These are phyloP conservation scores for Sebastes cheni DNA, from an alignment of 2,797 vertebrate genomes.

Conservation along the genomic window DNA sequence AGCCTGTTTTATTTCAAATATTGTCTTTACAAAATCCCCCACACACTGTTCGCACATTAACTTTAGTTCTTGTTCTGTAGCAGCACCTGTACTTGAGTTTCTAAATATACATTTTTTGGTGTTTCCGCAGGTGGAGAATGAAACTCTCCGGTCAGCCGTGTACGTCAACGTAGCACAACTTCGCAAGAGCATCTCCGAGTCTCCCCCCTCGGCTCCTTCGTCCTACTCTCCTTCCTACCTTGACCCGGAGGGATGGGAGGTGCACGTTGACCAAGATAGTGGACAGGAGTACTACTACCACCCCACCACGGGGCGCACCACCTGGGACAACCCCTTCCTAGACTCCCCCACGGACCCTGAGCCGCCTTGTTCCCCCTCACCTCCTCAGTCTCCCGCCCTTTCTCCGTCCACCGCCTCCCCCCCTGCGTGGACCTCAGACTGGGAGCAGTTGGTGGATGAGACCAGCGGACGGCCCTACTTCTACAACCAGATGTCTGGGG, in stretches of 20 bases:
- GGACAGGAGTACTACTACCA: slow-evolving; percentile 93
- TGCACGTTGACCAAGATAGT: slow-evolving; percentile 86
- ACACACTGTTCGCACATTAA: not conserved
- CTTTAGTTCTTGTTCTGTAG: not conserved
- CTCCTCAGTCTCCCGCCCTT: slow-evolving; percentile 62
- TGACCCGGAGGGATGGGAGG: slow-evolving; percentile 87
- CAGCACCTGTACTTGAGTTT: not conserved
- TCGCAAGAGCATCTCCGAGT: slow-evolving; percentile 56
- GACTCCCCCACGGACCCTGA: slow-evolving; percentile 59
- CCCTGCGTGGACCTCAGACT: slow-evolving; percentile 75
- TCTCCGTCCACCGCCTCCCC: slow-evolving; percentile 67
- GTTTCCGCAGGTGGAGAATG: slow-evolving; percentile 68
- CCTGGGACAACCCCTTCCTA: slow-evolving; percentile 90
- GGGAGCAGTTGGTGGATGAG: slow-evolving; percentile 90
- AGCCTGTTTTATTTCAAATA: not conserved
- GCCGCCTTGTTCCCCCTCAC: slow-evolving; percentile 46
- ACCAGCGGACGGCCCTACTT: slow-evolving; percentile 88
- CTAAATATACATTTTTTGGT: not conserved
- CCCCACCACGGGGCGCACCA: slow-evolving; percentile 86
- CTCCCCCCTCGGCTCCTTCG: slow-evolving; percentile 4
- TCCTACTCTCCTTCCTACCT: slow-evolving; percentile 60
- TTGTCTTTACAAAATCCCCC: not conserved
- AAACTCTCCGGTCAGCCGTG: slow-evolving; percentile 69
- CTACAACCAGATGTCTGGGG: slow-evolving; percentile 90
- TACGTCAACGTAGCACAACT: slow-evolving; percentile 90